Percentiles rank a stretch among this genome's conserved stretches.
These are phyloP conservation scores for Plotosus lineatus DNA, from an alignment of 2,113 vertebrate genomes.

Conservation along the genomic window DNA sequence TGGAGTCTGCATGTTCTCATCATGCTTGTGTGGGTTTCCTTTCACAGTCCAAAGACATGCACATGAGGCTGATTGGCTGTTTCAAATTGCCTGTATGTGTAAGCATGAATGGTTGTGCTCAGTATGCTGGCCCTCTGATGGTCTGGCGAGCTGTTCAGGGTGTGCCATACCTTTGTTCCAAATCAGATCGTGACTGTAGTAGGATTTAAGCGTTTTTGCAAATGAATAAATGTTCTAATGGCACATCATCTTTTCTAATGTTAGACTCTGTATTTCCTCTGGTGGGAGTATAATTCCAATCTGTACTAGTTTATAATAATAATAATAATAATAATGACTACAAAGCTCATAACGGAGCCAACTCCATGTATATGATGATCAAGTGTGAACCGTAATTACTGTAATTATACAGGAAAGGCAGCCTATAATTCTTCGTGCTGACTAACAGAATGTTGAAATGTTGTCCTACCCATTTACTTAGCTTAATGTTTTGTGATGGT, in stretches of 20 bases:
- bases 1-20: too few relatives aligned
- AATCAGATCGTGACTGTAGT: too few relatives aligned
- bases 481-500: not conserved
- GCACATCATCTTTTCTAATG: not conserved
- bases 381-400: not conserved
- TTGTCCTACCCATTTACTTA: not conserved
- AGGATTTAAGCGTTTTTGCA: too few relatives aligned
- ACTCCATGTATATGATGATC: not conserved
- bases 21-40: too few relatives aligned
- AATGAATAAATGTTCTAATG: not conserved
- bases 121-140: too few relatives aligned
- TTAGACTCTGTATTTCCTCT: not conserved
- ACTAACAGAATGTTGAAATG: not conserved
- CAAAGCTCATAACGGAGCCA: not conserved
- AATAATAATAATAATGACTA: not conserved
- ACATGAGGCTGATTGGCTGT: too few relatives aligned
- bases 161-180: too few relatives aligned
- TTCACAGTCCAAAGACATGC: too few relatives aligned
- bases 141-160: too few relatives aligned
- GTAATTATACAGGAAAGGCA: not conserved
- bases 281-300: not conserved
- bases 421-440: not conserved
- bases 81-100: too few relatives aligned
- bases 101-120: too few relatives aligned
- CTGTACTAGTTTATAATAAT: not conserved